A percentile compares a stretch with the other conserved stretches of the same genome.
Conservation (phyloP, 2,797 vertebrate genomes). For the Melopsittacus undulatus region DNA sequence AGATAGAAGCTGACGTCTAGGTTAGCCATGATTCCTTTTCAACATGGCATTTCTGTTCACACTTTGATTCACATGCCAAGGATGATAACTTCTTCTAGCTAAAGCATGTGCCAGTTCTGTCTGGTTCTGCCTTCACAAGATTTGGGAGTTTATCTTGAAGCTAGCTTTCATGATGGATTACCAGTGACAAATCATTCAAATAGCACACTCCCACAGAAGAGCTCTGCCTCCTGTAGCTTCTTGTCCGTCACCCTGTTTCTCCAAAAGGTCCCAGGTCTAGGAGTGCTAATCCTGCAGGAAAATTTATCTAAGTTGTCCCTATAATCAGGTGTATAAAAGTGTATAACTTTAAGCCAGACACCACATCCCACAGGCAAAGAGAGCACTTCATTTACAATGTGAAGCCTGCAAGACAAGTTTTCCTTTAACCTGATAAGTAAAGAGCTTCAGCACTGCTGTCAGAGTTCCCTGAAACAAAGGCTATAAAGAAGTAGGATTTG, state of each 20-base stretch:
- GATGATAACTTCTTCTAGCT: neutral
- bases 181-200: neutral
- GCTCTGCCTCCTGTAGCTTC: neutral
- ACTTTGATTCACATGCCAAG: accelerated
- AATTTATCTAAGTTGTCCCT: neutral
- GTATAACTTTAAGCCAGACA: neutral
- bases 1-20: neutral
- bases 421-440: constrained; percentile 3
- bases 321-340: neutral
- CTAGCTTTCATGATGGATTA: neutral
- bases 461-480: constrained; percentile 36
- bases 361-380: neutral
- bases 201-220: neutral
- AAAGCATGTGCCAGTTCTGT: neutral
- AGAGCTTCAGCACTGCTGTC: neutral
- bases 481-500: constrained; percentile 29
- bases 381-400: neutral
- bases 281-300: neutral
- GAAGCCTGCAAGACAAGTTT: constrained; percentile 45
- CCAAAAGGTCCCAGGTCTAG: neutral
- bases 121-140: neutral
- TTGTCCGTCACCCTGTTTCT: neutral
- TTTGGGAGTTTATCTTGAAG: neutral
- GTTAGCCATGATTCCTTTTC: neutral
- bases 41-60: neutral